Conservation (phyloP, 2,113 vertebrate genomes). For the Ondatra zibethicus region DNA sequence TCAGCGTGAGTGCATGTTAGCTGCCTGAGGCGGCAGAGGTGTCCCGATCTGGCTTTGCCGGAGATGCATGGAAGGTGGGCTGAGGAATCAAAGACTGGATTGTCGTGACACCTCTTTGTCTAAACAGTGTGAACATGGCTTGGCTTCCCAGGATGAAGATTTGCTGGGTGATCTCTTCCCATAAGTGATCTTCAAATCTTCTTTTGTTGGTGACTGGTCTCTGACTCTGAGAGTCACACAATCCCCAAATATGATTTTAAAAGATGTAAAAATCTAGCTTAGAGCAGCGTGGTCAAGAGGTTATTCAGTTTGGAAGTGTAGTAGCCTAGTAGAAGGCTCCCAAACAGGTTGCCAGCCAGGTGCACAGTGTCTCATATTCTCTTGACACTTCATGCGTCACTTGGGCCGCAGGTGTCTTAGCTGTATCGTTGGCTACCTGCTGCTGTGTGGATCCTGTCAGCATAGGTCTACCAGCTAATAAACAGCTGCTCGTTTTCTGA, state of each 20-base stretch:
- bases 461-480: neutral
- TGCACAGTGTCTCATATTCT: neutral
- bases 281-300: neutral
- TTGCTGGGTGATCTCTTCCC: neutral
- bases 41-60: neutral
- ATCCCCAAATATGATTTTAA: neutral
- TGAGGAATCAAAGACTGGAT: neutral
- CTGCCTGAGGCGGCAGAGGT: neutral
- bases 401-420: neutral
- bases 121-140: neutral
- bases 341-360: neutral
- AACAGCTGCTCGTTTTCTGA: neutral
- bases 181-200: neutral
- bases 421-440: neutral
- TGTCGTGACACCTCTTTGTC: neutral
- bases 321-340: neutral
- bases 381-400: neutral
- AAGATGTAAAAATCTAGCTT: slow-evolving; percentile 8
- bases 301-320: neutral
- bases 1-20: neutral
- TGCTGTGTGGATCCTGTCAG: neutral
- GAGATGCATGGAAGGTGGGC: neutral
- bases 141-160: neutral
- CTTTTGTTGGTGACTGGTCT: neutral
- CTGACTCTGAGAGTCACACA: neutral